Evolutionary conservation across 2,113 vertebrate genomes (phyloP).

Genomic region (Picathartes gymnocephalus): DNA sequence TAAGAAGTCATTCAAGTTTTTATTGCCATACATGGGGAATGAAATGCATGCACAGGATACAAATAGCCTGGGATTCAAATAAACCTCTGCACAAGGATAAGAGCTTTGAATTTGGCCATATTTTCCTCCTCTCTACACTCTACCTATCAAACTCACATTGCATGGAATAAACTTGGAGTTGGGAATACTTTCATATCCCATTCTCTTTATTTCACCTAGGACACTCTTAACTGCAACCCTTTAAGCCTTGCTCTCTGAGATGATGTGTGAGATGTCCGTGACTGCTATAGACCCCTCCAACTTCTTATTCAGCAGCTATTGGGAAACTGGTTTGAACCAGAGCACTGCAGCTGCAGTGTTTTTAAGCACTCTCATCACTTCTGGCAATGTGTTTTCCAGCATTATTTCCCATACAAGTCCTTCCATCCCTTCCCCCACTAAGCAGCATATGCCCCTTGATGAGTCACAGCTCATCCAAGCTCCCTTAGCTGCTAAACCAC

Average conservation of each 20-base stretch:
- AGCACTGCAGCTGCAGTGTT: neutral
- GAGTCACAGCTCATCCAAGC: neutral
- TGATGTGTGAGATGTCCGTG: rapidly evolving
- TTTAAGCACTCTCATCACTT: neutral
- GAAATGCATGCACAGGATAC: neutral
- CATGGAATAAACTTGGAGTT: neutral
- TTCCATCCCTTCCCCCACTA: neutral
- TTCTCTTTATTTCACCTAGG: neutral
- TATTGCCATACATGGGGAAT: neutral
- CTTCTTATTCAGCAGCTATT: neutral
- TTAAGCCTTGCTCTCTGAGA: neutral
- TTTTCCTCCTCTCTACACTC: neutral
- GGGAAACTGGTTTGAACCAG: neutral
- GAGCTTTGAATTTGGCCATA: neutral
- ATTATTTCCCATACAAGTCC: neutral
- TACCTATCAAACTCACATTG: neutral
- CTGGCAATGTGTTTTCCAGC: neutral
- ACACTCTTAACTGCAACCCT: neutral
- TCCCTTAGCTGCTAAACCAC: neutral
- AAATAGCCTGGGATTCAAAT: neutral
- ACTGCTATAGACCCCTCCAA: neutral
- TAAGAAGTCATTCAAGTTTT: neutral
- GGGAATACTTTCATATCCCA: neutral
- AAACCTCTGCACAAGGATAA: neutral
- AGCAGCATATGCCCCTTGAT: neutral